Base-by-base conservation (phyloP, 2,888 invertebrate species). In the Apocheima hispidaria region DNA sequence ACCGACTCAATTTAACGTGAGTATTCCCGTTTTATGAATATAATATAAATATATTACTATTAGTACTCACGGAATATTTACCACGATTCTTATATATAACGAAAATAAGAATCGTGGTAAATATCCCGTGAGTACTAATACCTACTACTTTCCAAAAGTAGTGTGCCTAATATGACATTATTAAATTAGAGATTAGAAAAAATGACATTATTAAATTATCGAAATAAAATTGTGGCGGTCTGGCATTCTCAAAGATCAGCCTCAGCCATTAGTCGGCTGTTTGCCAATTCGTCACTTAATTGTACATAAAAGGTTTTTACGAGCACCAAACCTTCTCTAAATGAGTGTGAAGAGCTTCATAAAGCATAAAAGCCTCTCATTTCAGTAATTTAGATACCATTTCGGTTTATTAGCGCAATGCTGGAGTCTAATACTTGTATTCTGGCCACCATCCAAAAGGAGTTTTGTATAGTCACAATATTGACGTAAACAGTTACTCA, bases 341-440 rank as follows among this genome's bases (percentile, higher is more conserved):
- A 52, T 52, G 52, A 57, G 61, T 62, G 61, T 62, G 40, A 51
- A 60, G 55, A 48, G 46, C 61, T 33, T 35, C 53, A 58, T 58
- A 46, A 21, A 48, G 59, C 10, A 23, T 66, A 60, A 69, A 60
- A 69, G 48, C 28, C 44, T 46, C 55, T 66, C 63, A 64, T 63
- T 67, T 69, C 55, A 48, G 54, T 63, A 63, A 61, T 68, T 71
- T 60, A 62, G 56, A 36, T 63, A 26, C 51, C 58, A 59, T 71
- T 65, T 67, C 38, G 40, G 52, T 72, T 68, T 72, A 68, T 68
- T 70, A 61, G 48, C 43, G 12, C 35, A 20, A 33, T 63, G 26
- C 56, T n/a, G 48, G 40, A 57, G 59, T 4, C 66, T 49, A 66
- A 60, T 60, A 52, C 55, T 51, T 26, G 40, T 18, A 40, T 40